Conservation (phyloP, 1,140 invertebrate species). For the Lasioglossum baleicum region DNA sequence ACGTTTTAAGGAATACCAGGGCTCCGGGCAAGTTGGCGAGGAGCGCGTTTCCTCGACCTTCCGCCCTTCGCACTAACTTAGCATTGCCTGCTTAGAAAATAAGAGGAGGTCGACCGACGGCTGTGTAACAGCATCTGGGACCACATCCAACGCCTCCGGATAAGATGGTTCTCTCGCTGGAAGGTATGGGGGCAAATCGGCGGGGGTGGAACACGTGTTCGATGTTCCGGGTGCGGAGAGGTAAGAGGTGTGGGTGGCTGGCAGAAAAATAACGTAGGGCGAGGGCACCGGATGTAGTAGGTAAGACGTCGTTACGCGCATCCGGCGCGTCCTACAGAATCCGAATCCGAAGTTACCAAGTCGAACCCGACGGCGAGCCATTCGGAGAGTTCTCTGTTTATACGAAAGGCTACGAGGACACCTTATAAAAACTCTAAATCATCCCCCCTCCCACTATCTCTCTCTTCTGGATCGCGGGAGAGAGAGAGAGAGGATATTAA, state of each 20-base stretch:
- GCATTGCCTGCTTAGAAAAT: slow-evolving; percentile 54
- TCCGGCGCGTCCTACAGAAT: slow-evolving; percentile 70
- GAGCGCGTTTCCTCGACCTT: neutral
- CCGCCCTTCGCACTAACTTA: slow-evolving; percentile 37
- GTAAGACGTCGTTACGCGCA: slow-evolving; percentile 79
- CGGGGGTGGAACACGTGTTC: slow-evolving; percentile 79
- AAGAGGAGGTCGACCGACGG: slow-evolving; percentile 63
- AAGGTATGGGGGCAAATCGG: slow-evolving; percentile 71
- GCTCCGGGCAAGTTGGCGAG: neutral
- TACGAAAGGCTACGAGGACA: slow-evolving; percentile 54
- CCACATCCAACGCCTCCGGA: slow-evolving; percentile 66
- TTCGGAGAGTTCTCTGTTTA: neutral
- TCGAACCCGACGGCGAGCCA: slow-evolving; percentile 32
- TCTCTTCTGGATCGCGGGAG: neutral
- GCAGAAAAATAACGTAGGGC: slow-evolving; percentile 75
- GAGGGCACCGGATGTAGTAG: slow-evolving; percentile 69
- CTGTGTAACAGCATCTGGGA: slow-evolving; percentile 76
- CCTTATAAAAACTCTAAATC: slow-evolving; percentile 76
- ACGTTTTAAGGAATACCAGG: neutral
- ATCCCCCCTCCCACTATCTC: slow-evolving; percentile 31
- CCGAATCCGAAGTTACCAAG: slow-evolving; percentile 67
- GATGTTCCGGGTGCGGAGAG: slow-evolving; percentile 64
- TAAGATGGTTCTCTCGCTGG: slow-evolving; percentile 39
- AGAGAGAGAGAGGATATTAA: slow-evolving; percentile 68
- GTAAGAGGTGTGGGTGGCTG: slow-evolving; percentile 59